A percentile compares a stretch with the other conserved stretches of the same genome.
These are phyloP conservation scores for Crotalus viridis DNA, from an alignment of 2,113 vertebrate species.

Conservation along the genomic window DNA sequence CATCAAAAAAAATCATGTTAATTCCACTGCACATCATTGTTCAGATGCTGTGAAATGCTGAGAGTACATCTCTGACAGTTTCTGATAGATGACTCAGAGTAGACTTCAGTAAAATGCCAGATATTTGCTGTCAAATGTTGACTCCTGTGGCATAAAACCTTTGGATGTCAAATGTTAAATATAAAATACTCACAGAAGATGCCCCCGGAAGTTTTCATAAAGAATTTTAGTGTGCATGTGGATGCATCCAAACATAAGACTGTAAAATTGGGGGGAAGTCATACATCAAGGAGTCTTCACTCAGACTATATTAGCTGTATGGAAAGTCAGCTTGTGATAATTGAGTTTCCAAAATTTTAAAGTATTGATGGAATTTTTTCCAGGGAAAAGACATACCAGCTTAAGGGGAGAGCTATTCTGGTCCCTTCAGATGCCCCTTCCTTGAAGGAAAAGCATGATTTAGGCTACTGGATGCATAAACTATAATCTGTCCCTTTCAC, in stretches of 20 bases:
- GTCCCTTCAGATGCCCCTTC: not conserved
- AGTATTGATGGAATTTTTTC: not conserved
- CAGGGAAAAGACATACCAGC: not conserved
- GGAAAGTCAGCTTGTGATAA: no score
- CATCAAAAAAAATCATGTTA: not conserved
- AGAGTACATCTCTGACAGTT: not conserved
- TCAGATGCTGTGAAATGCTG: not conserved
- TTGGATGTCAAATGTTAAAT: not conserved
- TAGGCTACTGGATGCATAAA: not conserved
- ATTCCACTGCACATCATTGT: not conserved
- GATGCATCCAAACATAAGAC: not conserved
- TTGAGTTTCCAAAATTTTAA: not conserved
- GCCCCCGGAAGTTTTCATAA: not conserved
- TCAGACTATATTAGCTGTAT: not conserved
- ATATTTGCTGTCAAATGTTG: not conserved
- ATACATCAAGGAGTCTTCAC: not conserved
- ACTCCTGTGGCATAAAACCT: not conserved
- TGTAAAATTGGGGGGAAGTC: not conserved
- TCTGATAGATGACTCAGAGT: conserved; percentile 12
- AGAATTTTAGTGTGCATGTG: not conserved
- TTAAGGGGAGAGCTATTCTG: not conserved
- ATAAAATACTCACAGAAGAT: not conserved
- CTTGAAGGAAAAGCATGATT: not conserved
- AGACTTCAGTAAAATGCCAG: conserved; percentile 10
- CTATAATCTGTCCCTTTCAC: not conserved